Conservation (phyloP, 1,140 invertebrate species). For the Drosophila mauritiana region DNA sequence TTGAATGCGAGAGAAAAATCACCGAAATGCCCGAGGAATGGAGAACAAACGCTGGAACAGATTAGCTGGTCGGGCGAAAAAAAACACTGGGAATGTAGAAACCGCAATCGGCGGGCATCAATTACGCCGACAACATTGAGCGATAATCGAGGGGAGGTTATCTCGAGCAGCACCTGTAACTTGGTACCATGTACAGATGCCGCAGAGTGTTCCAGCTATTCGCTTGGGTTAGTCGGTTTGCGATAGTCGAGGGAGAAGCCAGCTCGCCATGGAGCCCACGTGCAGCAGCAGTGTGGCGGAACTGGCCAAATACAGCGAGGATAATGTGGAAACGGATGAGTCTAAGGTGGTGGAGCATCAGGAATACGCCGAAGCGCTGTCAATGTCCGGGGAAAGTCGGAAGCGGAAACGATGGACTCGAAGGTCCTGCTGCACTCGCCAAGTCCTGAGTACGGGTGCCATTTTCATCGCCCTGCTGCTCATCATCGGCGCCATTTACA, state of each 20-base stretch:
- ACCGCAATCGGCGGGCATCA: conserved; percentile 33
- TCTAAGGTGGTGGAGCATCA: conserved; percentile 22
- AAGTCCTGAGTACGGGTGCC: conserved; percentile 45
- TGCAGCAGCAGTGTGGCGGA: conserved; percentile 28
- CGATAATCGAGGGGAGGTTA: conserved; percentile 53
- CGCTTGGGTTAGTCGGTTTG: conserved; percentile 27
- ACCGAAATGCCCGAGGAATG: conserved; percentile 6
- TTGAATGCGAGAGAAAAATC: conserved; percentile 5
- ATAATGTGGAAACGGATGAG: conserved; percentile 6
- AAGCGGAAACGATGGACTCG: background rate
- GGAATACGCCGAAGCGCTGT: conserved; percentile 21
- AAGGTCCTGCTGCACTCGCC: conserved; percentile 17
- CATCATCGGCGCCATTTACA: conserved; percentile 61
- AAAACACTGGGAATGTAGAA: background rate
- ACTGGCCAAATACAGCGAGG: background rate
- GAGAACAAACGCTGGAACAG: conserved; percentile 40
- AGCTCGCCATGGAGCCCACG: conserved; percentile 20
- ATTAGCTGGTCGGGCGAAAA: conserved; percentile 21
- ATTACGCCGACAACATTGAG: conserved; percentile 50
- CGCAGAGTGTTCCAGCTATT: background rate
- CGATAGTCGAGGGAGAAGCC: conserved; percentile 2
- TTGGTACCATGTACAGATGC: too few species aligned
- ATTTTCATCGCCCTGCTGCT: conserved; percentile 57
- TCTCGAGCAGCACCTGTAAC: conserved; percentile 34
- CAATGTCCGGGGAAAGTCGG: background rate